Base-by-base conservation (phyloP, 1,140 invertebrate genomes). In the Mycetomoellerius zeteki region DNA sequence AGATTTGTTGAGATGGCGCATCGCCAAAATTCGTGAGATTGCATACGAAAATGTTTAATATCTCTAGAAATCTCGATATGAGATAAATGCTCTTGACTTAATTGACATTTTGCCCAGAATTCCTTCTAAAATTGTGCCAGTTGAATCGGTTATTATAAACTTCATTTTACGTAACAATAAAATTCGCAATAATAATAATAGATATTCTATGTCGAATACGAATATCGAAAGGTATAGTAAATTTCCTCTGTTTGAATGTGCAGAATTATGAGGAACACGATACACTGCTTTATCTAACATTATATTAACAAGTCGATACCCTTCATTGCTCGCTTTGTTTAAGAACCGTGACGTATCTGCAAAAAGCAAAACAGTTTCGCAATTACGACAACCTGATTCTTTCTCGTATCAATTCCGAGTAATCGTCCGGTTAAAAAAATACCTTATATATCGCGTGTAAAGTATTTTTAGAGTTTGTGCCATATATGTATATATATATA, bases 281-380 rank as follows among this genome's bases (percentile, higher is more conserved):
- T 82, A 73, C 52, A 54, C 33, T 50, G 50, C 37, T 73, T 67
- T 80, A 80, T 80, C 77, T 80, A 24, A 21, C 58, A 19, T 16
- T n/a, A 6, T n/a, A 16, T 60, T 60, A 77, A 77, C 72, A 56
- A 75, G n/a, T 62, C 56, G 56, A 27, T 62, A 69, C 4, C 16
- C n/a, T 80, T 80, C 72, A 84, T 84, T 60, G 54, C 27, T 2
- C 64, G 21, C 33, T 54, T 80, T 16, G 27, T 21, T 52, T 21
- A 12, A 71, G 50, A 54, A 71, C 33, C 21, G 33, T 69, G 60
- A 78, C 14, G 19, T 60, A 52, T 33, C 27, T 67, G 24, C 5
- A 37, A 81, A 65, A 69, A 50, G 47, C 10, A 50, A 43, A 3
- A 10, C 10, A 54, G 16, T 80, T 64, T 69, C 47, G 47, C n/a